Evolutionary conservation across 2,888 invertebrate genomes (phyloP).

Genomic region (Pyrrhia umbra): DNA sequence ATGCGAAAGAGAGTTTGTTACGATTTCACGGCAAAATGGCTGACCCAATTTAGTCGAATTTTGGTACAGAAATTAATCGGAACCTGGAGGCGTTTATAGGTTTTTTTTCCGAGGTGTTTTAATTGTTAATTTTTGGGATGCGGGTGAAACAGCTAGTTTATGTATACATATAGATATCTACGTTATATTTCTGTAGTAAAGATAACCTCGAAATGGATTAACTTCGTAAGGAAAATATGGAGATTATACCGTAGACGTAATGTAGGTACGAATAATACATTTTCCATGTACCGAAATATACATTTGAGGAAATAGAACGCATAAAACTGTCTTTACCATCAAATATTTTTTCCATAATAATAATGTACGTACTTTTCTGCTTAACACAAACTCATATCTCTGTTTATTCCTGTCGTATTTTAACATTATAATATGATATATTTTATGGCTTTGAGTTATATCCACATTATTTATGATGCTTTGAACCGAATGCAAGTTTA

Average conservation of each 20-base stretch:
- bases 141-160: too few species aligned
- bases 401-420: constrained; percentile 13
- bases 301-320: not conserved
- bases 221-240: constrained; percentile 7
- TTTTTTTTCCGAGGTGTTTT: too few species aligned
- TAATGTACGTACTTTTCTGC: not conserved
- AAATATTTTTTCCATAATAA: constrained; percentile 9
- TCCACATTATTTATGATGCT: constrained; percentile 20
- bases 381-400: not conserved
- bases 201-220: not conserved
- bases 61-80: too few species aligned
- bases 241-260: not conserved
- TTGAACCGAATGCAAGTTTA: constrained; percentile 16
- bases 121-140: too few species aligned
- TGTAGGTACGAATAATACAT: not conserved
- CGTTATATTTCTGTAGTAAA: too few species aligned
- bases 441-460: not conserved
- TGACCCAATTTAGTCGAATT: too few species aligned
- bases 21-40: too few species aligned
- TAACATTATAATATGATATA: constrained; percentile 15
- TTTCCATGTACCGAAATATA: constrained; percentile 7
- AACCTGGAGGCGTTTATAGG: too few species aligned
- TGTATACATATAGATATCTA: too few species aligned
- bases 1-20: too few species aligned
- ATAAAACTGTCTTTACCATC: constrained; percentile 31